Conservation (phyloP, 2,113 vertebrate genomes). For the Epinephelus fuscoguttatus region DNA sequence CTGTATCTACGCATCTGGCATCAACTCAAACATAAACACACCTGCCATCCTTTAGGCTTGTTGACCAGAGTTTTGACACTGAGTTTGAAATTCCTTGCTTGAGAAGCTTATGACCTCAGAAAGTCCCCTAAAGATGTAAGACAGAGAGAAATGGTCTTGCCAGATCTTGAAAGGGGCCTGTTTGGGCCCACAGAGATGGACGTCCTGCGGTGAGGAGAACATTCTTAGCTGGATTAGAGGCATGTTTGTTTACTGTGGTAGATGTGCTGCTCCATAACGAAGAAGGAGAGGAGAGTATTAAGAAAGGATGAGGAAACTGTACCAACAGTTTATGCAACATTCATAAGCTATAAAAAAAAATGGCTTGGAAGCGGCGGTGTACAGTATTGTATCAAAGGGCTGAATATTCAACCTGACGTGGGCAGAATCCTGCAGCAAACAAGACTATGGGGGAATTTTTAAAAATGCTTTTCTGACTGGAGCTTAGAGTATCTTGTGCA, state of each 20-base stretch:
- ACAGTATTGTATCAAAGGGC: conserved; percentile 27
- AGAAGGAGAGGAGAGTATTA: conserved; percentile 32
- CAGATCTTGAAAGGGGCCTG: conserved; percentile 53
- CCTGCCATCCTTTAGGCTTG: conserved; percentile 35
- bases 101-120: conserved; percentile 41
- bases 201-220: conserved; percentile 68
- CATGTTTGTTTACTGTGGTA: conserved; percentile 72
- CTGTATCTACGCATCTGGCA: conserved; percentile 5
- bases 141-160: conserved; percentile 40
- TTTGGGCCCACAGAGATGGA: conserved; percentile 51
- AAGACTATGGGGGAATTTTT: not conserved
- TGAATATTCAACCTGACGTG: conserved; percentile 37
- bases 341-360: conserved; percentile 48
- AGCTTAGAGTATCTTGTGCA: conserved; percentile 6
- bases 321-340: conserved; percentile 40
- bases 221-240: conserved; percentile 75
- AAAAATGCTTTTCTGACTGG: not conserved
- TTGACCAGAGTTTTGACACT: conserved; percentile 39
- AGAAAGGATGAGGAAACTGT: conserved; percentile 24
- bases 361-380: conserved; percentile 6
- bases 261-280: conserved; percentile 44
- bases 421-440: conserved; percentile 35
- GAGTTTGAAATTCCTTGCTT: conserved; percentile 42
- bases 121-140: conserved; percentile 43
- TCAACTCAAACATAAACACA: conserved; percentile 43